phyloP scores from a whole-genome alignment of 2,888 invertebrate genomes.

The Prosapia bicincta region DNA sequence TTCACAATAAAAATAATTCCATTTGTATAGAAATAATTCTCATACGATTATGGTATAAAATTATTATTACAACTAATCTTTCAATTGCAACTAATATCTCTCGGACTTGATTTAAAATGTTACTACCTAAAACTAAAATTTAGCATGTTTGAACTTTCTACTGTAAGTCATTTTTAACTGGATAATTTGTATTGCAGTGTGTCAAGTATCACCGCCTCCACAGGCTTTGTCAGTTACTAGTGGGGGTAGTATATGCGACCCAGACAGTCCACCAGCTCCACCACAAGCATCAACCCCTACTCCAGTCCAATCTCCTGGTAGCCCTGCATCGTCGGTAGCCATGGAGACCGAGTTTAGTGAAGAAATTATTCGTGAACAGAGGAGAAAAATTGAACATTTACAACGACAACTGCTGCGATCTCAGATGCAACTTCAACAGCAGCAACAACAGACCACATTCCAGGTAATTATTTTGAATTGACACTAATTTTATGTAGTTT shows the following conservation, averaged over 20 bases:
- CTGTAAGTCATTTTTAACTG: too few species aligned
- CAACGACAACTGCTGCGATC: conserved; percentile 63
- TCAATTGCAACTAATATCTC: too few species aligned
- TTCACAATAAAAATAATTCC: too few species aligned
- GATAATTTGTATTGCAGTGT: conserved; percentile 20
- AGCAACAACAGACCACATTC: conserved; percentile 52
- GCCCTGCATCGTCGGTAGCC: conserved; percentile 1
- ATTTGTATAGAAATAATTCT: too few species aligned
- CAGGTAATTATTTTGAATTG: conserved; percentile 37
- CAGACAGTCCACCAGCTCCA: conserved; percentile 19
- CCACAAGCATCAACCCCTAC: conserved; percentile 28
- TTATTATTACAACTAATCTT: too few species aligned
- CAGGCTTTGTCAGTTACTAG: neutral
- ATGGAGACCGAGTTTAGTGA: conserved; percentile 49
- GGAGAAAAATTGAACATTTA: conserved; percentile 79
- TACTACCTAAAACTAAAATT: too few species aligned
- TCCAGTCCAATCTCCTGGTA: conserved; percentile 22
- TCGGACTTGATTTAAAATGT: too few species aligned
- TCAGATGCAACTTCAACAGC: conserved; percentile 57
- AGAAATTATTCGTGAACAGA: conserved; percentile 78
- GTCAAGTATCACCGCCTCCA: conserved; percentile 22
- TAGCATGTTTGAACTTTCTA: too few species aligned
- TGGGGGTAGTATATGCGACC: conserved; percentile 7
- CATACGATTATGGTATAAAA: too few species aligned
- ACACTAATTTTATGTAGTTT: too few species aligned